Base-by-base conservation (phyloP, 37 sponge, comb jelly and placozoan species). In the Aphrocallistes beatrix region DNA sequence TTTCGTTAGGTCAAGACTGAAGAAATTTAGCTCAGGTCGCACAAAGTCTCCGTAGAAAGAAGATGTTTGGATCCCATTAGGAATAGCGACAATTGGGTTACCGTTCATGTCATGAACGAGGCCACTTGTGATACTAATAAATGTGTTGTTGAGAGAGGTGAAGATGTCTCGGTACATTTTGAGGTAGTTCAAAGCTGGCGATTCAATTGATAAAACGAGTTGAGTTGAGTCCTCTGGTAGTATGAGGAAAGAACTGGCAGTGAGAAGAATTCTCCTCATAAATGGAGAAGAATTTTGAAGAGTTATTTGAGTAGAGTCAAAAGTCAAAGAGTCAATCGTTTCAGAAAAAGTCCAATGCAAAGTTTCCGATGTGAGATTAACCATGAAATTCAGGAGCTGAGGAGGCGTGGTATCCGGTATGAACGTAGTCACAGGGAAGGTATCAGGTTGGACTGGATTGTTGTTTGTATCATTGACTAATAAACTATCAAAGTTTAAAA, bases 301-400 rank as follows among this genome's bases (percentile, higher is more conserved):
- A 0, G 90, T 94, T 32, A 91, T 51, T 21, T 88, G 84, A 19
- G 85, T 82, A 21, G 90, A 83, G 39, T 88, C 81, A 34, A 95
- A 81, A 1, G 93, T 86, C n/a, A 17, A 21, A 0, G 85, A 90
- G 87, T 91, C 86, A 0, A 95, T 92, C 9, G 93, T 93, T 81
- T 95, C 96, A 38, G 89, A 86, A 82, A 95, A 95, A 0, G 81
- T 84, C 1, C 93, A 83, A n/a, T 88, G 89, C 13, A 95, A 82
- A 0, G 87, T 87, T 60, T 92, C 93, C 32, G 85, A 39, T 6
- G 90, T 87, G 36, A 92, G 82, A 60, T 92, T 83, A 32, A 95
- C 82, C 37, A 89, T 88, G 84, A 90, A 95, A 8, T 85, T 84
- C 25, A 91, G 47, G 1, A 95, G 87, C n/a, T 47, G 50, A 38